Conservation (phyloP, 2,797 vertebrate species). For the Enteromius thamalakanensis region DNA sequence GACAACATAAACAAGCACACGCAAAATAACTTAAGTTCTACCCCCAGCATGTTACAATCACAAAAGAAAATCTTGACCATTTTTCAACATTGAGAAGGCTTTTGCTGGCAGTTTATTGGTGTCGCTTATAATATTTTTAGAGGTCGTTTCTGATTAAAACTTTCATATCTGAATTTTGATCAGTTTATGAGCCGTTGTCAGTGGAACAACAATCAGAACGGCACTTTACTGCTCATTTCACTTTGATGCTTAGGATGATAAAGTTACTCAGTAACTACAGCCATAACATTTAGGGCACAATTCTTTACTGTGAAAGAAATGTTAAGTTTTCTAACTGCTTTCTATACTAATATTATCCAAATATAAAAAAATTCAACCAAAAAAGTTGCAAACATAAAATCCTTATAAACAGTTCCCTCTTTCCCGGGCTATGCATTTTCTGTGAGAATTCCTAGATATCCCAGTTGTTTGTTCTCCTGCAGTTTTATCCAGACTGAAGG, state of each 20-base stretch:
- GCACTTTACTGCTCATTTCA: constrained; percentile 61
- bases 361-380: not conserved
- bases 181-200: constrained; percentile 33
- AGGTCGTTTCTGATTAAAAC: not conserved
- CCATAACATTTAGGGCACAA: not conserved
- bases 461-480: not conserved
- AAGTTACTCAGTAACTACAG: constrained; percentile 70
- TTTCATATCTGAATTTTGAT: constrained; percentile 16
- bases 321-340: not conserved
- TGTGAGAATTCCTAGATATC: not conserved
- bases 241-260: constrained; percentile 66
- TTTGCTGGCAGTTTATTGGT: not conserved
- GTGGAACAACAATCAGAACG: constrained; percentile 50
- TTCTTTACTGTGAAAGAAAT: not conserved
- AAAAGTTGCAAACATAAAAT: not conserved
- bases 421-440: not conserved
- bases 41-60: not conserved
- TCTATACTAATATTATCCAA: not conserved
- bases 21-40: not conserved
- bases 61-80: not conserved
- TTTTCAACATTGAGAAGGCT: not conserved
- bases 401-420: not conserved
- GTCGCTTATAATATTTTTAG: not conserved
- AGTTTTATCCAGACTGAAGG: constrained; percentile 23
- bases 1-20: constrained; percentile 12